Evolutionary conservation across 2,888 invertebrate genomes (phyloP).

Genomic region (Isoperla grammatica): DNA sequence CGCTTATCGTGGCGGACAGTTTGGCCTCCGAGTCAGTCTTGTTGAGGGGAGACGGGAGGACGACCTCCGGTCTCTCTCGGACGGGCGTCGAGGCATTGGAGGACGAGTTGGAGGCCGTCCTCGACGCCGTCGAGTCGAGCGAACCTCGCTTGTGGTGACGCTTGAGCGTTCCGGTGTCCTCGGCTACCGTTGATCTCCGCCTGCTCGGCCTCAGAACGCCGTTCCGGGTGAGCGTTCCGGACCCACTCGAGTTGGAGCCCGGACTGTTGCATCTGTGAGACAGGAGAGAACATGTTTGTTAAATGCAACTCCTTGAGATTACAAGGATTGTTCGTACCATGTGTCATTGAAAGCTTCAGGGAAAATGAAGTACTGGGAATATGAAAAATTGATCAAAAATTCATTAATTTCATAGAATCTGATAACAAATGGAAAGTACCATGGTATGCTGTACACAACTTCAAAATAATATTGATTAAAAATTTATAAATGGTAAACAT

Average conservation of each 20-base stretch:
- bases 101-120: slow-evolving; percentile 19
- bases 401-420: too few relatives aligned
- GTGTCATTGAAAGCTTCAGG: too few relatives aligned
- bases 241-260: slow-evolving; percentile 32
- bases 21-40: slow-evolving; percentile 18
- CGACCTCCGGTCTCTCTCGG: slow-evolving; percentile 20
- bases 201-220: slow-evolving; percentile 23
- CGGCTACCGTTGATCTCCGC: slow-evolving; percentile 19
- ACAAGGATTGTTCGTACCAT: too few relatives aligned
- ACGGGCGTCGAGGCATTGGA: slow-evolving; percentile 27
- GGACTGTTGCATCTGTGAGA: slow-evolving; percentile 18
- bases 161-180: slow-evolving; percentile 30
- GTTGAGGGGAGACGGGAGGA: slow-evolving; percentile 15
- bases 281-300: not conserved
- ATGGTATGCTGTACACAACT: too few relatives aligned
- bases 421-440: too few relatives aligned
- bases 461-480: too few relatives aligned
- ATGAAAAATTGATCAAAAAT: too few relatives aligned
- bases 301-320: too few relatives aligned
- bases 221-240: slow-evolving; percentile 33
- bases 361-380: too few relatives aligned
- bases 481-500: too few relatives aligned
- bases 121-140: slow-evolving; percentile 10
- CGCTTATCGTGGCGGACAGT: slow-evolving; percentile 12
- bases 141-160: slow-evolving; percentile 24